A percentile compares a stretch with the other conserved stretches of the same genome.
phyloP scores from a whole-genome alignment of 2,113 vertebrate species.

The Spermophilus dauricus region DNA sequence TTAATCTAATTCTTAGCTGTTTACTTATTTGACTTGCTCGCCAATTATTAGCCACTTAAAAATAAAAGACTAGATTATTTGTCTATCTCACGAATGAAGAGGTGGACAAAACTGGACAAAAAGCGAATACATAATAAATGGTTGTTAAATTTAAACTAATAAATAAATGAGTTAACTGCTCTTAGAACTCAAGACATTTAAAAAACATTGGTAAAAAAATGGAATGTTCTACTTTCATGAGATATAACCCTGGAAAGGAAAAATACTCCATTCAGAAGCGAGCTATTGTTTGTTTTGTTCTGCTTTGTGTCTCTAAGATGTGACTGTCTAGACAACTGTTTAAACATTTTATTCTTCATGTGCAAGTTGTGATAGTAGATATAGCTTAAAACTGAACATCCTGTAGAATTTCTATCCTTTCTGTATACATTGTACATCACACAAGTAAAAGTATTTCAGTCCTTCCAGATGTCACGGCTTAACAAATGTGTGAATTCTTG shows the following conservation, averaged over 20 bases:
- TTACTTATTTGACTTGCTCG: not conserved
- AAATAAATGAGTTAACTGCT: not conserved
- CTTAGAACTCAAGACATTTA: not conserved
- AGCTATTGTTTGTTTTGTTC: not conserved
- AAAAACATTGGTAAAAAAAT: not conserved
- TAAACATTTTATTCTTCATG: not conserved
- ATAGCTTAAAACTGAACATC: not conserved
- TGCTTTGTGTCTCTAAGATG: not conserved
- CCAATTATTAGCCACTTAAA: not conserved
- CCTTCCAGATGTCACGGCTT: not conserved
- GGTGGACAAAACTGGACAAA: not conserved
- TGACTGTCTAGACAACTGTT: not conserved
- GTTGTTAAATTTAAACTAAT: not conserved
- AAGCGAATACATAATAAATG: not conserved
- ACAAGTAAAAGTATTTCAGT: not conserved
- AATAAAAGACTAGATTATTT: not conserved
- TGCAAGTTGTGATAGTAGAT: not conserved
- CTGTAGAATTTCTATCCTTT: conserved; percentile 25
- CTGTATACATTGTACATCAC: not conserved
- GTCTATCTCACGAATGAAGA: not conserved
- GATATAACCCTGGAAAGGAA: not conserved
- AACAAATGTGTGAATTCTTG: not conserved
- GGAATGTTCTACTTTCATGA: not conserved
- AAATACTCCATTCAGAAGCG: not conserved
- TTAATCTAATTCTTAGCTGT: not conserved